Percentiles rank a stretch among this genome's conserved stretches.
These are phyloP conservation scores for Muntiacus reevesi DNA, from an alignment of 2,113 vertebrate species.

Conservation along the genomic window DNA sequence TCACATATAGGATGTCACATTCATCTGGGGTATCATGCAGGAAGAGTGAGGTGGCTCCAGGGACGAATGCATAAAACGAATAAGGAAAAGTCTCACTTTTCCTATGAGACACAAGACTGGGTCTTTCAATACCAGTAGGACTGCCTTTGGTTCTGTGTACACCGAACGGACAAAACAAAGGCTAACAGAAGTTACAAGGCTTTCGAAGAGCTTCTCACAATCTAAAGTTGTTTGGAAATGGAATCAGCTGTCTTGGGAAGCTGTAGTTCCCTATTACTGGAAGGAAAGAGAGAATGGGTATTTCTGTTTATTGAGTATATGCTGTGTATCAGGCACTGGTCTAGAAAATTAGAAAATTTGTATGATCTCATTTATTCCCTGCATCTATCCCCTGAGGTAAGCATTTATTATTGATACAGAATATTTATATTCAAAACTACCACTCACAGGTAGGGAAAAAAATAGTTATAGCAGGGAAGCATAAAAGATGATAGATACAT, in stretches of 20 bases:
- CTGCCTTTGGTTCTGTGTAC: neutral
- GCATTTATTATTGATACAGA: neutral
- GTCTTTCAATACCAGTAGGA: neutral
- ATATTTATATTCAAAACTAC: neutral
- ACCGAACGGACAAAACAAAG: neutral
- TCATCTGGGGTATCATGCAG: neutral
- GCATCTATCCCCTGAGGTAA: neutral
- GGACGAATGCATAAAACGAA: neutral
- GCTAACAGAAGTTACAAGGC: neutral
- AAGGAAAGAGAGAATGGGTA: neutral
- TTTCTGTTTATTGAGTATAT: neutral
- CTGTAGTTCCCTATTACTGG: neutral
- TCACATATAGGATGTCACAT: neutral
- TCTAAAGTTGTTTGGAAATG: neutral
- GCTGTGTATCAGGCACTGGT: neutral
- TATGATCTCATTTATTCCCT: neutral
- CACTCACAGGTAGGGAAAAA: neutral
- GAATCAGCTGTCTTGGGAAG: neutral
- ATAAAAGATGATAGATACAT: neutral
- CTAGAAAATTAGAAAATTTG: neutral
- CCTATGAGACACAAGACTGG: neutral
- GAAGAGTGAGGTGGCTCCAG: neutral
- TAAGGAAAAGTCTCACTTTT: neutral
- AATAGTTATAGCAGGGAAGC: neutral
- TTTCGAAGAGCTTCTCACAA: neutral